Base-by-base conservation (phyloP, 2,113 vertebrate genomes). In the Meriones unguiculatus region DNA sequence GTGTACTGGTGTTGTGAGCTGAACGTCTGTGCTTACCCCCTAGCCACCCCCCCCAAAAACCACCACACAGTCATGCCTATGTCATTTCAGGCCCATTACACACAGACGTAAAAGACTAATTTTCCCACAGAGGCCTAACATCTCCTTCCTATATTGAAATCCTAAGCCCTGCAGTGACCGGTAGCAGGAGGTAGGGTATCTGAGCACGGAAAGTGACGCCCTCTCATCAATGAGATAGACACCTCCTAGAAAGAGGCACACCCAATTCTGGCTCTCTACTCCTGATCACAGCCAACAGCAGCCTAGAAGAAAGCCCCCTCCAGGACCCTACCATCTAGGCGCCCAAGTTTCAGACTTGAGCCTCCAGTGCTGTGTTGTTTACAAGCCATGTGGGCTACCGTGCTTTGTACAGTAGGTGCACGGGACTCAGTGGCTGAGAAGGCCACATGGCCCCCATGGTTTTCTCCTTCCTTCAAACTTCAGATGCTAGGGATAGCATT, bases 401-500 rank as follows among this genome's bases (percentile, higher is more conserved):
- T 0, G 28, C 28, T 73, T 20, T 1, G 57, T 30, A 85, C 17
- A 59, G 73, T 17, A 46, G 46, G 22, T 6, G 0, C 1, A 25
- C 30, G 57, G 50, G 86, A 93, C n/a, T 32, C 14, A 1, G 12
- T 3, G 15, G n/a, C 65, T 8, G 11, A 25, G 41, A 77, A 90
- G 52, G 32, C 62, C 30, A 50, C 13, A 10, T 10, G 32, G 25
- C n/a, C 10, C 64, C 8, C 87, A 54, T 14, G 1, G 35, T 70
- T 86, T 62, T 54, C 85, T 46, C 46, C 85, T 92, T 93, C 80
- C 82, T 82, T 62, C 69, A 57, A 64, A 57, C 54, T 93, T 95
- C 5, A 91, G 84, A 87, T 22, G 62, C 62, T 75, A 72, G 73
- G 25, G 62, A 94, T 52, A 69, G 54, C 2, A 13, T 54, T 88